Percentiles rank a stretch among this genome's conserved stretches.
These are phyloP conservation scores for Psylliodes chrysocephalus DNA, from an alignment of 2,888 invertebrate species.

Conservation along the genomic window DNA sequence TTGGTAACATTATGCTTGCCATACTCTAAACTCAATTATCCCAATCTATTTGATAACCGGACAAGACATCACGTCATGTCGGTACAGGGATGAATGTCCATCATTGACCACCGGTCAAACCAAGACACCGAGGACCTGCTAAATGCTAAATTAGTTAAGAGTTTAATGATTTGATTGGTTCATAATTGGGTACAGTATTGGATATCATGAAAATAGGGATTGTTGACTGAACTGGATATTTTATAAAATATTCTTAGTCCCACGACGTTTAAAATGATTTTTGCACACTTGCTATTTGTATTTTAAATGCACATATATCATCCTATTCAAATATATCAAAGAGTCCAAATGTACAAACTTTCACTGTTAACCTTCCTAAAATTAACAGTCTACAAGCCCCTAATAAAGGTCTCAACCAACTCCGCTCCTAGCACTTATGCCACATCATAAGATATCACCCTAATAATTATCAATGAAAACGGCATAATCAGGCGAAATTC, in stretches of 20 bases:
- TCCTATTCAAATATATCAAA: too few relatives aligned
- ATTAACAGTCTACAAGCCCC: too few relatives aligned
- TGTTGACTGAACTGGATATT: too few relatives aligned
- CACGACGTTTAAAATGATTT: too few relatives aligned
- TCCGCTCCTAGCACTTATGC: slow-evolving; percentile 3
- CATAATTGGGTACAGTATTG: not conserved
- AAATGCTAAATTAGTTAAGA: slow-evolving; percentile 46
- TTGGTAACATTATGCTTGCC: too few relatives aligned
- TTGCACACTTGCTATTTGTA: too few relatives aligned
- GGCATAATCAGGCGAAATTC: slow-evolving; percentile 48
- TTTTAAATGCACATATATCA: too few relatives aligned
- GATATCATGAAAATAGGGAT: too few relatives aligned
- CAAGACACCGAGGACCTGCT: too few relatives aligned
- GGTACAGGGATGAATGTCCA: slow-evolving; percentile 27
- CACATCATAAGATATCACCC: slow-evolving; percentile 42
- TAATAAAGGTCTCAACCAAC: slow-evolving; percentile 2
- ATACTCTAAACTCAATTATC: not conserved
- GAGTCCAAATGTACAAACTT: too few relatives aligned
- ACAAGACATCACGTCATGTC: slow-evolving; percentile 10
- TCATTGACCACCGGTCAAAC: slow-evolving; percentile 48
- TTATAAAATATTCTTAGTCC: too few relatives aligned
- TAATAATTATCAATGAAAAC: slow-evolving; percentile 51
- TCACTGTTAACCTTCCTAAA: too few relatives aligned
- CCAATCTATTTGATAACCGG: slow-evolving; percentile 50
- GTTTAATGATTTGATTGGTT: slow-evolving; percentile 35